Evolutionary conservation across 1,140 invertebrate species (phyloP), one percentile per base, ranked within the genome.

Genomic region (Eueides isabella): DNA sequence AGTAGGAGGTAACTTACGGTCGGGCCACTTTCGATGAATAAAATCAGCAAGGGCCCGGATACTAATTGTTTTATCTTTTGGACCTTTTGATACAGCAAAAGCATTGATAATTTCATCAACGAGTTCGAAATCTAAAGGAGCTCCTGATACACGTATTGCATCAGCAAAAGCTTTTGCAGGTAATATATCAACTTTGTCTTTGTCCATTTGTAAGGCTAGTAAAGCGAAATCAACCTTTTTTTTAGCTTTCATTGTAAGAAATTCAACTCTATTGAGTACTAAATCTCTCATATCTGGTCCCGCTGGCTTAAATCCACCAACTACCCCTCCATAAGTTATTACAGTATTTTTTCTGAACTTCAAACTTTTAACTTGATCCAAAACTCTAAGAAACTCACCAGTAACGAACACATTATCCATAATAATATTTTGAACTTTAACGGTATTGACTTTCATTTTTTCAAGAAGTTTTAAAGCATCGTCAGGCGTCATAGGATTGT

Each of bases 401-500:
- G 79, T 71, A 1, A 91, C 85, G 35, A 77, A 77, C 16, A 91
- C 79, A 61, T 85, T 85, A 1, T 90, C 85, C 83, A 91, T 80
- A 7, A 85, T 72, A 30, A 90, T 44, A 67, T 82, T 82, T 71
- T 82, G 78, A 4, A 90, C 63, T 81, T 86, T 86, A 1, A 88
- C 85, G 31, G 61, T 67, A 33, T 75, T 67, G 9, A 61, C 67
- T 70, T 80, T 85, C 48, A 89, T 72, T 76, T 84, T 86, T 2
- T 62, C 30, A n/a, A 91, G 72, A 6, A 92, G 48, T 29, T 67
- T 72, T 31, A 85, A 26, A 19, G 92, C 88, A 71, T 94, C 91
- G 14, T 81, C 80, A 5, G 87, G 83, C 14, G 89, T 84, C 70
- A 92, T 80, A 5, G 89, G 88, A 80, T 94, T 94, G 64, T 85